Conservation (phyloP, 2,797 vertebrate species). For the Onychomys leucogaster region DNA sequence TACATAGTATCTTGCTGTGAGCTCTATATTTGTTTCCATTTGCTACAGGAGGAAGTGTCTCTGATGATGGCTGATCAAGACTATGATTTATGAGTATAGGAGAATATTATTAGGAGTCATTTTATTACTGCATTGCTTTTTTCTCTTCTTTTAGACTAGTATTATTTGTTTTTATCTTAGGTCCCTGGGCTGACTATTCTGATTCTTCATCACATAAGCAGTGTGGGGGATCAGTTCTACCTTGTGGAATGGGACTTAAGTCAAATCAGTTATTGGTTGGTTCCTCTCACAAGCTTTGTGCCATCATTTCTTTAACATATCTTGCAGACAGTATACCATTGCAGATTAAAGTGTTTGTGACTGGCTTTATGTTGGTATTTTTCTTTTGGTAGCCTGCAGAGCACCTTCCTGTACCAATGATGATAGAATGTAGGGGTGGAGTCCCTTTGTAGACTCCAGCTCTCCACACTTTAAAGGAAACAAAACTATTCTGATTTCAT, state of each 20-base stretch:
- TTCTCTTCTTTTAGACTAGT: background rate
- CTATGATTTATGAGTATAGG: background rate
- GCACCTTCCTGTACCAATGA: background rate
- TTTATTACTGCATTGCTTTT: background rate
- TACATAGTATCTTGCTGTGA: background rate
- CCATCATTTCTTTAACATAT: background rate
- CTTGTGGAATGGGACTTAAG: background rate
- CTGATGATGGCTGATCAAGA: background rate
- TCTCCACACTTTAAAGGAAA: background rate
- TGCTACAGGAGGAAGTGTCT: background rate
- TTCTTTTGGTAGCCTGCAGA: background rate
- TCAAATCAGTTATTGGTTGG: background rate
- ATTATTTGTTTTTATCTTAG: background rate
- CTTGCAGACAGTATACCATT: background rate
- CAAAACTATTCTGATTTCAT: constrained; percentile 34
- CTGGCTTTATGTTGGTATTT: background rate
- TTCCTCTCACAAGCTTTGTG: background rate
- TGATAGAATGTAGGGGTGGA: too few species aligned
- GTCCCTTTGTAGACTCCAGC: too few species aligned
- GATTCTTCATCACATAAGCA: background rate
- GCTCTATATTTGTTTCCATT: background rate
- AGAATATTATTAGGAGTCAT: background rate
- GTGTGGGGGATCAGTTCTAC: too few species aligned
- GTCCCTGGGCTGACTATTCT: background rate
- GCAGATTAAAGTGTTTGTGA: background rate